These are phyloP conservation scores for Oreohelix idahoensis DNA, from an alignment of 1,140 invertebrate species.

Conservation along the genomic window DNA sequence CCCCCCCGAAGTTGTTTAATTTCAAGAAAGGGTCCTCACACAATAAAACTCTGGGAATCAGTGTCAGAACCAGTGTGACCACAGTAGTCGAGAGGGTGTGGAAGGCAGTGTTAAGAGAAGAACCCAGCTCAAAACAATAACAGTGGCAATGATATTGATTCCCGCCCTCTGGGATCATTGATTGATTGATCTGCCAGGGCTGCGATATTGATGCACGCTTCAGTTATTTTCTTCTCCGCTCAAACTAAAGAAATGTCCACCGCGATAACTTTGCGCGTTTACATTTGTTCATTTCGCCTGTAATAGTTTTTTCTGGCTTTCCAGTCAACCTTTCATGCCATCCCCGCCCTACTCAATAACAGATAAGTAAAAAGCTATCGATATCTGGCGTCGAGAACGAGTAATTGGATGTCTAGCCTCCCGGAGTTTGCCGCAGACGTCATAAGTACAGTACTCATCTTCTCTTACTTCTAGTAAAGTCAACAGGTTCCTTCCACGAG, in stretches of 20 bases:
- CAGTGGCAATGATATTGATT: constrained; percentile 6
- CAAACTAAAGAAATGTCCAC: too few relatives aligned
- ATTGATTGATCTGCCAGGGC: not conserved
- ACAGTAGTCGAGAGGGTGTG: not conserved
- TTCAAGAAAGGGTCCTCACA: too few relatives aligned
- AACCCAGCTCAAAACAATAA: not conserved
- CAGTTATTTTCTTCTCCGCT: not conserved
- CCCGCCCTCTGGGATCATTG: not conserved
- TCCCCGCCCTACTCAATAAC: too few relatives aligned
- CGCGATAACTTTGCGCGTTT: too few relatives aligned
- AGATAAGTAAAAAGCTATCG: not conserved
- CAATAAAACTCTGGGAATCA: too few relatives aligned
- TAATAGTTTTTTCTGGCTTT: too few relatives aligned
- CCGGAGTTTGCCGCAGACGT: not conserved
- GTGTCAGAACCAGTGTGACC: too few relatives aligned
- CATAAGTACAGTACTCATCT: not conserved
- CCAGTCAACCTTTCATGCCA: too few relatives aligned
- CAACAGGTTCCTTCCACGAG: not conserved
- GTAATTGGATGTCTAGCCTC: not conserved
- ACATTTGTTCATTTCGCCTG: too few relatives aligned
- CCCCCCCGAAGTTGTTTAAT: too few relatives aligned
- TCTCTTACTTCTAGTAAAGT: not conserved
- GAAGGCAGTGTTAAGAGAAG: not conserved
- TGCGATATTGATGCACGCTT: not conserved
- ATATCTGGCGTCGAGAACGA: not conserved